A percentile compares a stretch with the other conserved stretches of the same genome.
These are phyloP conservation scores for Salvelinus namaycush DNA, from an alignment of 2,113 vertebrate genomes.

Conservation along the genomic window DNA sequence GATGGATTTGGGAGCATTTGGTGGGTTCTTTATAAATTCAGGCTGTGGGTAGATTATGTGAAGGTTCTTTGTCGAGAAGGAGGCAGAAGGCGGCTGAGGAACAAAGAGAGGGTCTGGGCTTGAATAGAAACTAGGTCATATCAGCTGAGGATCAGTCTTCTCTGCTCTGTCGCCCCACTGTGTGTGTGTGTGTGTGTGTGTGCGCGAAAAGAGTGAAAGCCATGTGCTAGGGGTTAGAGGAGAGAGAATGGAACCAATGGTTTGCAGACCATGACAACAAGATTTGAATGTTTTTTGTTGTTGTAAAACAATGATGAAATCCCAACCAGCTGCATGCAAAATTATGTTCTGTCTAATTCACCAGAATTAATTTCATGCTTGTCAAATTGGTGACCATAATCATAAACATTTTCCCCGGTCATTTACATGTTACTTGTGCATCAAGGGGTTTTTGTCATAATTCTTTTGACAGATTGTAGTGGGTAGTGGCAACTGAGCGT, in stretches of 20 bases:
- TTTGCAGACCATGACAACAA: neutral
- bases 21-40: conserved; percentile 29
- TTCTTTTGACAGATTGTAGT: neutral
- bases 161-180: conserved; percentile 41
- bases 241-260: neutral
- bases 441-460: neutral
- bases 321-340: neutral
- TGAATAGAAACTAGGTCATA: conserved; percentile 76
- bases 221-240: neutral
- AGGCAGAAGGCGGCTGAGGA: conserved; percentile 21
- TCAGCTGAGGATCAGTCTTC: conserved; percentile 60
- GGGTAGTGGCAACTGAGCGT: neutral
- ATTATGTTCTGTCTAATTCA: neutral
- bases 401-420: neutral
- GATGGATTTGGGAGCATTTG: conserved; percentile 27
- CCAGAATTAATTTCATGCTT: conserved; percentile 10
- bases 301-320: neutral
- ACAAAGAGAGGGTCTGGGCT: conserved; percentile 64
- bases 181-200: conserved; percentile 29
- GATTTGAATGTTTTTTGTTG: neutral
- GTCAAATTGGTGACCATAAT: neutral
- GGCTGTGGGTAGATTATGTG: conserved; percentile 41
- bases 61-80: conserved; percentile 56
- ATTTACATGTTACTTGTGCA: neutral
- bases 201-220: conserved; percentile 1